Percentiles rank a stretch among this genome's conserved stretches.
Conservation (phyloP, 2,888 invertebrate species). For the Camptogramma bilineatum region DNA sequence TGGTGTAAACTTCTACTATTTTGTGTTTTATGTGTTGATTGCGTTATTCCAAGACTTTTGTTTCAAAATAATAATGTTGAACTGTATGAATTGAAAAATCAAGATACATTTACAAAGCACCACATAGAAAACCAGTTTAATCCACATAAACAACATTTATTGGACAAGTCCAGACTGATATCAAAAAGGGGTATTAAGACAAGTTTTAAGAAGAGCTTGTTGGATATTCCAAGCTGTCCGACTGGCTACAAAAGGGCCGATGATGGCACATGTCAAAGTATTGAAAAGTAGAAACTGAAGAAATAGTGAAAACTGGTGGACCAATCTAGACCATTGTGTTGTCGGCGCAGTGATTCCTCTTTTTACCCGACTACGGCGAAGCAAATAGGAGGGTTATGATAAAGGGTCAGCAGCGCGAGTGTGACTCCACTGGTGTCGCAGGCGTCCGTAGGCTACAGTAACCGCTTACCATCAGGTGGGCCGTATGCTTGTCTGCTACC, state of each 20-base stretch:
- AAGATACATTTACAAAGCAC: neutral
- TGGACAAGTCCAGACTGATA: neutral
- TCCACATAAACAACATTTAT: neutral
- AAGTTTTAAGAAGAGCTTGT: neutral
- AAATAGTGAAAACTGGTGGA: too few species aligned
- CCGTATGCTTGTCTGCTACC: too few species aligned
- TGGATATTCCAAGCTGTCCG: conserved; percentile 1
- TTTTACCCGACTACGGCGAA: too few species aligned
- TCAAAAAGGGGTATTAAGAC: neutral
- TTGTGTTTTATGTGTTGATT: conserved; percentile 1
- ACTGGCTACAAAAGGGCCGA: conserved; percentile 16
- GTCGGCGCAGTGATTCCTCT: too few species aligned
- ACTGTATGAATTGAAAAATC: neutral
- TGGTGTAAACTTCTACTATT: conserved; percentile 2
- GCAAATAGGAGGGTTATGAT: too few species aligned
- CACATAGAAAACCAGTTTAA: neutral
- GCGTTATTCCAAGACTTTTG: neutral
- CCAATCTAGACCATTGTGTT: too few species aligned
- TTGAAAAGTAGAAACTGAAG: conserved; percentile 6
- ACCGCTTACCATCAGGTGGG: too few species aligned
- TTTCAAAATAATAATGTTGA: neutral
- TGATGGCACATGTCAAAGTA: conserved; percentile 8
- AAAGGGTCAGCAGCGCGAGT: too few species aligned
- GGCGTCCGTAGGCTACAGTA: too few species aligned
- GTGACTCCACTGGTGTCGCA: too few species aligned